A percentile compares a stretch with the other conserved stretches of the same genome.
Evolutionary conservation across 2,888 invertebrate genomes (phyloP).

Genomic region (Blomia tropicalis): DNA sequence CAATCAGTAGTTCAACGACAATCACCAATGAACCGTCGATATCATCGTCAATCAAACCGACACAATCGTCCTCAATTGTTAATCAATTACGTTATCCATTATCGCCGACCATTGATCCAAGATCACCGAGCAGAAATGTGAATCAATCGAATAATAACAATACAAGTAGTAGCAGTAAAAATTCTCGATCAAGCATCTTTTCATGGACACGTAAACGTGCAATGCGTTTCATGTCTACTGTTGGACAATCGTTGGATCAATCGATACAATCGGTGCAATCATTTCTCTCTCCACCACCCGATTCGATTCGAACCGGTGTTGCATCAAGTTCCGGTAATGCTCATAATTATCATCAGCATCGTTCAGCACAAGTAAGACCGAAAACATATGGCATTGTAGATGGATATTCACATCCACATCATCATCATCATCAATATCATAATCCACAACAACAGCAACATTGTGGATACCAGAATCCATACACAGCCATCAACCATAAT

Average conservation of each 20-base stretch:
- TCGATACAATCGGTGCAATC: slow-evolving; percentile 4
- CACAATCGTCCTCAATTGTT: too few relatives aligned
- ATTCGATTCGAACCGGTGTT: background rate
- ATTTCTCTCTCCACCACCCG: slow-evolving; percentile 6
- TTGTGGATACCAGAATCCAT: background rate
- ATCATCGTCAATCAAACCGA: too few relatives aligned
- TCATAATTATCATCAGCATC: slow-evolving; percentile 1
- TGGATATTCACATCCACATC: background rate
- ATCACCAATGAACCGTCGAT: too few relatives aligned
- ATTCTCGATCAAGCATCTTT: slow-evolving; percentile 8
- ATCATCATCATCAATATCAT: background rate
- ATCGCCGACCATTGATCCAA: too few relatives aligned
- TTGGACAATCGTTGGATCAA: slow-evolving; percentile 15
- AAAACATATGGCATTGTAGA: background rate
- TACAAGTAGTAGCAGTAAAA: background rate
- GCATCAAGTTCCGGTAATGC: background rate
- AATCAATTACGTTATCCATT: too few relatives aligned
- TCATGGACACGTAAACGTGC: slow-evolving; percentile 16
- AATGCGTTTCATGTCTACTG: slow-evolving; percentile 6
- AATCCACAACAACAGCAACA: background rate
- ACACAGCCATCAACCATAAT: background rate
- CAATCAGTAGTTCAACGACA: too few relatives aligned
- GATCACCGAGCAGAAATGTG: too few relatives aligned
- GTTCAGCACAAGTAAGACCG: background rate
- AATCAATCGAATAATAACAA: too few relatives aligned